Evolutionary conservation across 2,797 vertebrate species (phyloP).

Genomic region (Poeciliopsis turneri): DNA sequence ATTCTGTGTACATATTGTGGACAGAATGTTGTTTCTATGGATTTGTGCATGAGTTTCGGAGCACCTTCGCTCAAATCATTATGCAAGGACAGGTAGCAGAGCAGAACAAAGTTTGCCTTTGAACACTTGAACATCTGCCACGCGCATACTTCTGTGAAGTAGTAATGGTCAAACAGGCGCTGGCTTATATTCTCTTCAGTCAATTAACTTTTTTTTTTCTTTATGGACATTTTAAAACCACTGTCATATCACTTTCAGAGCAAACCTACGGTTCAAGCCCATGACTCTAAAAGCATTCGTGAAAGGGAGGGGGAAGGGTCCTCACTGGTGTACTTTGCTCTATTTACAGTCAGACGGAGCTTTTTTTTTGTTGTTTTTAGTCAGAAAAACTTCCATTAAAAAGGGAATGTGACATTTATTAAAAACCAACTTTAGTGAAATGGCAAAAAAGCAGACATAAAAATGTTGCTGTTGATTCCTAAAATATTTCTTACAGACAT

Average conservation of each 20-base stretch:
- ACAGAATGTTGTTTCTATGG: slow-evolving; percentile 45
- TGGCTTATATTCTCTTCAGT: slow-evolving; percentile 18
- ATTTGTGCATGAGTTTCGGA: slow-evolving; percentile 55
- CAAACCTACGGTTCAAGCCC: slow-evolving; percentile 19
- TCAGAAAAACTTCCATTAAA: neutral
- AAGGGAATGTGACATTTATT: slow-evolving; percentile 10
- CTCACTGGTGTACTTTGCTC: neutral
- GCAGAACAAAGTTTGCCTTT: slow-evolving; percentile 57
- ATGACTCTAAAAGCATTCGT: neutral
- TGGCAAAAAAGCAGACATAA: neutral
- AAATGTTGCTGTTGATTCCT: neutral
- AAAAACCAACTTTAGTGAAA: slow-evolving; percentile 16
- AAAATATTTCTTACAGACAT: neutral
- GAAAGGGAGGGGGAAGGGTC: neutral
- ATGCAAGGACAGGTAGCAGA: slow-evolving; percentile 49
- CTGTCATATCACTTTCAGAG: slow-evolving; percentile 14
- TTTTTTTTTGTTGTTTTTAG: neutral
- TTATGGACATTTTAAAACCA: neutral
- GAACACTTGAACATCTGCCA: slow-evolving; percentile 56
- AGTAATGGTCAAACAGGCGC: slow-evolving; percentile 44
- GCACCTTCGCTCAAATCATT: slow-evolving; percentile 58
- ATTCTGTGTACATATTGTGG: slow-evolving; percentile 46
- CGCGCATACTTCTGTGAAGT: slow-evolving; percentile 64
- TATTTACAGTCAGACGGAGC: neutral
- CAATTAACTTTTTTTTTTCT: neutral